Evolutionary conservation across 2,888 invertebrate genomes (phyloP), one percentile per base, ranked within the genome.

Genomic region (Autographa gamma): DNA sequence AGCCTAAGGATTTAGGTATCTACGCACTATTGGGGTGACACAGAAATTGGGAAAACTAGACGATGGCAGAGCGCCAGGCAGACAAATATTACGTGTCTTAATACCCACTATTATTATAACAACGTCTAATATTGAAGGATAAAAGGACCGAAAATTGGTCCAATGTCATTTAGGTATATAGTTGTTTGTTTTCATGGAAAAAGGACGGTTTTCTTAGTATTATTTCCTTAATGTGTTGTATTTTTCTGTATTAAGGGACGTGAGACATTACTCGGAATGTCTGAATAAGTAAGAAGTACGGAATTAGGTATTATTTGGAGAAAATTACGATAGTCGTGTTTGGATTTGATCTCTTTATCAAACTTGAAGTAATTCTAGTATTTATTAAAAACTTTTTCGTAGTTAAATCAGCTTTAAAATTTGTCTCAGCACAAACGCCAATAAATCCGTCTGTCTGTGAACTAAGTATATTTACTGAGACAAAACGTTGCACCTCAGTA

Each of bases 21-120:
- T 71, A 70, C 77, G 70, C 69, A 75, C 60, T 67, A 59, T 56
- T 32, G 70, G 63, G 75, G 80, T 80, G 75, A 68, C 66, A 81
- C 65, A 58, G 13, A 74, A 74, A 79, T 81, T 81, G 68, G 66
- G 75, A 65, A 69, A 76, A 79, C 71, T 71, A 66, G 70, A 69
- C 71, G 70, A 67, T 82, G 81, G 81, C 81, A 69, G 58, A 43
- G 16, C 14, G 74, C 81, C 81, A 81, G 75, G 65, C 63, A 65
- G 64, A 64, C 71, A 59, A 65, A 73, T 78, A 76, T 79, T 74
- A 82, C 73, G 78, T 74, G 76, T 76, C 64, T 72, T 80, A 76
- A 78, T 76, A 80, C 67, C 60, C 65, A 66, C 66, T 80, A 70
- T 80, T 77, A 74, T 69, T 65, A 77, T 71, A 70, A 75, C 66